Evolutionary conservation across 2,113 vertebrate genomes (phyloP).

Genomic region (Desmodus rotundus): DNA sequence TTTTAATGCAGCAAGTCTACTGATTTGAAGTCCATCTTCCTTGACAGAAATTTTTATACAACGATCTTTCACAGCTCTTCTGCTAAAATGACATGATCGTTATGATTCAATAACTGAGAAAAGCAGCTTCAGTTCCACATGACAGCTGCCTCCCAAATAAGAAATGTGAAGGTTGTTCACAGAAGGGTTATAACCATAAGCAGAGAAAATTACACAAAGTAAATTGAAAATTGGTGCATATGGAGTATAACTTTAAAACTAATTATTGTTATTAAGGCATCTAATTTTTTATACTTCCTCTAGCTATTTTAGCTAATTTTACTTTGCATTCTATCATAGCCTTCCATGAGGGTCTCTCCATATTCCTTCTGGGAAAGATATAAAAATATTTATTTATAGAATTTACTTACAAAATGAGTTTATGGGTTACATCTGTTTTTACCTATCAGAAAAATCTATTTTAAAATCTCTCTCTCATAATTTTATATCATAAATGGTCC

Average conservation of each 20-base stretch:
- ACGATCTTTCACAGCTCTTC: background rate
- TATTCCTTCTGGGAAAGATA: constrained; percentile 45
- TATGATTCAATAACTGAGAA: constrained; percentile 36
- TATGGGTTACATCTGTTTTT: constrained; percentile 36
- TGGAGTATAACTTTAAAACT: constrained; percentile 13
- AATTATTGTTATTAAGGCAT: constrained; percentile 46
- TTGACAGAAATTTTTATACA: background rate
- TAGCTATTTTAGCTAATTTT: constrained; percentile 24
- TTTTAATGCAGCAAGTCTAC: background rate
- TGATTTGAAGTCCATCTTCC: background rate
- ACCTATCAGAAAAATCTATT: constrained; percentile 44
- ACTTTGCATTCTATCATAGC: constrained; percentile 10
- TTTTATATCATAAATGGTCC: constrained; percentile 20
- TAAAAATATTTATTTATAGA: constrained; percentile 53
- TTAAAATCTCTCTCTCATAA: constrained; percentile 2
- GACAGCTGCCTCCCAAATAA: background rate
- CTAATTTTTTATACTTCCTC: constrained; percentile 26
- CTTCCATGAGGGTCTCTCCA: background rate
- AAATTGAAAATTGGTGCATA: constrained; percentile 27
- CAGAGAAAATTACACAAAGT: constrained; percentile 32
- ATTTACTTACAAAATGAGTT: constrained; percentile 56
- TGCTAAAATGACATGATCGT: background rate
- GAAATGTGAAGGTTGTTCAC: background rate
- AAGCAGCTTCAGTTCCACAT: background rate
- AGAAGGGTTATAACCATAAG: background rate